Base-by-base conservation (phyloP, 2,888 invertebrate species). In the Itoplectis maculator region DNA sequence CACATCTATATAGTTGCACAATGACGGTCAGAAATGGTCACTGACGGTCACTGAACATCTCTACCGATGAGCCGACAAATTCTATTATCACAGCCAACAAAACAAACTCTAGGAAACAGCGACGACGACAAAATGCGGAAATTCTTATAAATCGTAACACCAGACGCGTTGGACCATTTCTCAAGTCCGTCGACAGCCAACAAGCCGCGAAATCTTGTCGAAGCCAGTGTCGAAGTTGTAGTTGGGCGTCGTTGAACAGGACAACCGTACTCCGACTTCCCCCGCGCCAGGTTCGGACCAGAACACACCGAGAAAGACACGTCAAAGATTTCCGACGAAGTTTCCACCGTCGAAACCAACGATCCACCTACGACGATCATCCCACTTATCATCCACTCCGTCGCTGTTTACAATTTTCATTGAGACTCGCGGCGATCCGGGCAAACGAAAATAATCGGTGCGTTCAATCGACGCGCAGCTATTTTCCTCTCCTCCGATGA, bases 151-250 rank as follows among this genome's bases (percentile, higher is more conserved):
- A 20, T 15, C 7, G 18, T 49, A 2, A 68, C n/a, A 18, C 42
- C 9, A 20, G 65, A 51, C 76, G 82, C 76, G n/a, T n/a, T 72
- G 76, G 68, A 42, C 72, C 23, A 47, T 74, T 45, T 61, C 49
- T 75, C 20, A 49, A 23, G 18, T 18, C 56, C 8, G 23, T 13
- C 37, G 73, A 68, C 79, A 59, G 68, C 37, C 20, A 47, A 79
- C 47, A 74, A 42, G 70, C 59, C 49, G 61, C 35, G 47, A 56
- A 49, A 74, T 66, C 66, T 59, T 74, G 79, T 76, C 63, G 45
- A 51, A 79, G 18, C 37, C 45, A 35, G 18, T 65, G 54, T 70
- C 37, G 47, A 61, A 59, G 68, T 76, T 70, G 75, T 79, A 70
- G 56, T 37, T 59, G 75, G 49, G 35, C 72, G 69, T 20, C 15